A percentile compares a stretch with the other conserved stretches of the same genome.
These are phyloP conservation scores for Sinelater perroti DNA, from an alignment of 2,888 invertebrate genomes.

Conservation along the genomic window DNA sequence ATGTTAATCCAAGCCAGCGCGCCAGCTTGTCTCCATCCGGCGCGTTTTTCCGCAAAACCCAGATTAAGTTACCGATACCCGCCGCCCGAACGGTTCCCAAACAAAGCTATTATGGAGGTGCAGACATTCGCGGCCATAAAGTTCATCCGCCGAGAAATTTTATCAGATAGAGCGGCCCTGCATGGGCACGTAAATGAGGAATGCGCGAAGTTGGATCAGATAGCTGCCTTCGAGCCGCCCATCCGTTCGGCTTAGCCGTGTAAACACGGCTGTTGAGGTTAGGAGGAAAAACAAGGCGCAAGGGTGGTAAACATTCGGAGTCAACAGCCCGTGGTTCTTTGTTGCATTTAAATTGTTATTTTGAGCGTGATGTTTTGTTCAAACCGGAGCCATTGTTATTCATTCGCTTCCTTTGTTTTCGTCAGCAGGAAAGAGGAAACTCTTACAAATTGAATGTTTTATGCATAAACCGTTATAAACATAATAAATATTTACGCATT, in stretches of 20 bases:
- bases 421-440: too few species aligned
- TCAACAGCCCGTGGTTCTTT: constrained; percentile 27
- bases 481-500: too few species aligned
- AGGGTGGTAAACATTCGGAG: constrained; percentile 30
- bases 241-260: constrained; percentile 28
- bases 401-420: constrained; percentile 3
- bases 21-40: not conserved
- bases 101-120: constrained; percentile 9
- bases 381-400: constrained; percentile 15
- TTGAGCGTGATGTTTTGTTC: constrained; percentile 2
- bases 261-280: constrained; percentile 27
- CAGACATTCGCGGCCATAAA: not conserved
- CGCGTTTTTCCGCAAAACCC: not conserved
- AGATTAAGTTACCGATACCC: not conserved
- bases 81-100: not conserved
- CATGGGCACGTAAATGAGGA: constrained; percentile 26
- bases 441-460: too few species aligned
- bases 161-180: constrained; percentile 18
- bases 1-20: constrained; percentile 8
- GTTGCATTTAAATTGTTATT: constrained; percentile 34
- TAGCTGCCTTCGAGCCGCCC: constrained; percentile 5
- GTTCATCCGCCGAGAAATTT: constrained; percentile 6
- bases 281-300: constrained; percentile 24
- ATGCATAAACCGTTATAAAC: too few species aligned
- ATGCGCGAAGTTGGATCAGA: constrained; percentile 22